Conservation (phyloP, 64 coral and sea anemone genomes). For the Pocillopora damicornis region DNA sequence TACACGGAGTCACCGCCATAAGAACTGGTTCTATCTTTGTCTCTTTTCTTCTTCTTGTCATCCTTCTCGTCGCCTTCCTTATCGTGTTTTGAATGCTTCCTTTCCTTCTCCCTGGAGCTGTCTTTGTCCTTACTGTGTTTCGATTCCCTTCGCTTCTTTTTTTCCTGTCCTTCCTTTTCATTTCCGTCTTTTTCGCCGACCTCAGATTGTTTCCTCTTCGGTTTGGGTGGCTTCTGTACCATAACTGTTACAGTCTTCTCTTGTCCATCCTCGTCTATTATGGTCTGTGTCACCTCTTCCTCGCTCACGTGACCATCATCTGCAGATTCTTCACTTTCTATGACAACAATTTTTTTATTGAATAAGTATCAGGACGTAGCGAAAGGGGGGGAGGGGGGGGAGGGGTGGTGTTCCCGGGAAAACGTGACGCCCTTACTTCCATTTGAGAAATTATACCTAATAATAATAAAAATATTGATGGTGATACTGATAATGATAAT, state of each 20-base stretch:
- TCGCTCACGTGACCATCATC: slow-evolving; percentile 69
- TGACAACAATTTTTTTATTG: not conserved
- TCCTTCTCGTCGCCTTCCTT: slow-evolving; percentile 67
- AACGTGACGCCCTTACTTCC: too few species aligned
- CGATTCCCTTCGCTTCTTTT: slow-evolving; percentile 55
- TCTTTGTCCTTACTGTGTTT: slow-evolving; percentile 52
- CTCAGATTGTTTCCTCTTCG: not conserved
- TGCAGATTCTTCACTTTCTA: slow-evolving; percentile 42
- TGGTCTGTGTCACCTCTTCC: slow-evolving; percentile 76
- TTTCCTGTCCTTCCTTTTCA: slow-evolving; percentile 54
- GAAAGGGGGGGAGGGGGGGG: too few species aligned
- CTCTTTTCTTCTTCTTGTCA: slow-evolving; percentile 54
- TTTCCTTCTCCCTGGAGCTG: slow-evolving; percentile 47
- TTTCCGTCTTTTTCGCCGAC: slow-evolving; percentile 54
- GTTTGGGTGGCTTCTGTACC: slow-evolving; percentile 55
- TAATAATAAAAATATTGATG: too few species aligned
- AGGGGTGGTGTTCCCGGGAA: too few species aligned
- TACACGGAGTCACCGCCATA: slow-evolving; percentile 32
- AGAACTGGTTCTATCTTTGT: slow-evolving; percentile 28
- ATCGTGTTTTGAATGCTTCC: slow-evolving; percentile 58
- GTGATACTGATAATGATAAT: too few species aligned
- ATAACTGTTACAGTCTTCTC: slow-evolving; percentile 82
- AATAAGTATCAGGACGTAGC: too few species aligned
- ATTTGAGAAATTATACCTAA: too few species aligned
- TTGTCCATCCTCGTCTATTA: slow-evolving; percentile 76